Evolutionary conservation across 2,113 vertebrate genomes (phyloP).

Genomic region (Peucedramus taeniatus): DNA sequence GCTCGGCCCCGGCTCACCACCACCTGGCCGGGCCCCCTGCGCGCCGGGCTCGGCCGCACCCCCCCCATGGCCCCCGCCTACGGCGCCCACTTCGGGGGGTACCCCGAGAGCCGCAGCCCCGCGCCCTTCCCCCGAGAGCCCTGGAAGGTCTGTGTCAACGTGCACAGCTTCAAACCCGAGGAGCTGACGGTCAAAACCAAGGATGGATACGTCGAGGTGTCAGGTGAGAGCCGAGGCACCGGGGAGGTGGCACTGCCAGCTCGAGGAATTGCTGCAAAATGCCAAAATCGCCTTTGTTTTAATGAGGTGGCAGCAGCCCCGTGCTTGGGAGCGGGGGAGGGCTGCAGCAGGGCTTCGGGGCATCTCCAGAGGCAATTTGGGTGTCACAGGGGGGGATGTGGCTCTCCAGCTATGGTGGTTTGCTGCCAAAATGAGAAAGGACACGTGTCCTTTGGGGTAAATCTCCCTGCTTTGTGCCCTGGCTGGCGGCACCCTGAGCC

Average conservation of each 20-base stretch:
- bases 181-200: slow-evolving; percentile 92
- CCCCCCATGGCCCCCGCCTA: slow-evolving; percentile 74
- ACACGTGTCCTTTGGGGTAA: not conserved
- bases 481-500: not conserved
- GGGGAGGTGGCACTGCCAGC: not conserved
- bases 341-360: not conserved
- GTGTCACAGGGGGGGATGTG: not conserved
- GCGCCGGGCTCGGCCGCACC: slow-evolving; percentile 78
- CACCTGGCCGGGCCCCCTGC: slow-evolving; percentile 82
- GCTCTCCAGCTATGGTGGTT: not conserved
- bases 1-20: slow-evolving; percentile 87
- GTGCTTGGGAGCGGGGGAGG: not conserved
- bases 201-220: slow-evolving; percentile 95
- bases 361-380: accelerated
- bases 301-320: accelerated
- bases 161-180: slow-evolving; percentile 93
- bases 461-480: not conserved
- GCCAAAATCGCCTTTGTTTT: not conserved
- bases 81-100: slow-evolving; percentile 73
- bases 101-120: slow-evolving; percentile 80
- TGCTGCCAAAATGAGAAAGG: not conserved
- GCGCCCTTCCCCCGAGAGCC: slow-evolving; percentile 81
- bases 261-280: not conserved
- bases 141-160: slow-evolving; percentile 99
- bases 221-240: slow-evolving; percentile 76